phyloP scores from a whole-genome alignment of 2,888 invertebrate genomes.

The Hirtodrosophila cameraria region DNA sequence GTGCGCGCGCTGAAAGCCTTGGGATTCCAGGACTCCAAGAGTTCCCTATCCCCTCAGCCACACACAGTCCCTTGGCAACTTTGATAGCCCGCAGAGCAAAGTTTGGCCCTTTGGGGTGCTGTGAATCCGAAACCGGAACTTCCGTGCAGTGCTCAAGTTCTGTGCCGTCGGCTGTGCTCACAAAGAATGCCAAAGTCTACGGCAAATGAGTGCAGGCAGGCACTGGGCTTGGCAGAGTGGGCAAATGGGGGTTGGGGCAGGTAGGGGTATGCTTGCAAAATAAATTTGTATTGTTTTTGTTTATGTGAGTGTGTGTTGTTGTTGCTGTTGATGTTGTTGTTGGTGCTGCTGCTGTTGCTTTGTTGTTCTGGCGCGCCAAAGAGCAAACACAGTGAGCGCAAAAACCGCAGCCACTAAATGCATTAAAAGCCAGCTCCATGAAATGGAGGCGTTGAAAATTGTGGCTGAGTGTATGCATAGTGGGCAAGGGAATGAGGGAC shows the following conservation, averaged over 20 bases:
- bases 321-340: constrained; percentile 1
- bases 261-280: constrained; percentile 37
- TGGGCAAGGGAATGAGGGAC: neutral
- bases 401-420: constrained; percentile 79
- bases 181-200: constrained; percentile 35
- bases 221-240: neutral
- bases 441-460: constrained; percentile 55
- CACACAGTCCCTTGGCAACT: constrained; percentile 6
- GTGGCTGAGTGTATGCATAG: constrained; percentile 26
- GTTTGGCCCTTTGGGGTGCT: constrained; percentile 33
- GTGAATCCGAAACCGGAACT: constrained; percentile 61
- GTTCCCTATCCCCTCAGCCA: neutral
- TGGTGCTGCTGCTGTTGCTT: constrained; percentile 25
- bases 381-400: constrained; percentile 75
- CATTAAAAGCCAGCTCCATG: constrained; percentile 68
- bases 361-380: constrained; percentile 69
- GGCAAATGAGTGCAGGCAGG: constrained; percentile 25
- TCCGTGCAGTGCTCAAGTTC: constrained; percentile 72
- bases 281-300: constrained; percentile 74
- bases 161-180: constrained; percentile 56
- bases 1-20: constrained; percentile 3
- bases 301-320: constrained; percentile 23
- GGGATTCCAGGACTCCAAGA: neutral
- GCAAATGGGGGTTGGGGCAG: constrained; percentile 17
- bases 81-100: constrained; percentile 47